A percentile compares a stretch with the other conserved stretches of the same genome.
These are phyloP conservation scores for Ruditapes philippinarum DNA, from an alignment of 1,140 invertebrate species.

Conservation along the genomic window DNA sequence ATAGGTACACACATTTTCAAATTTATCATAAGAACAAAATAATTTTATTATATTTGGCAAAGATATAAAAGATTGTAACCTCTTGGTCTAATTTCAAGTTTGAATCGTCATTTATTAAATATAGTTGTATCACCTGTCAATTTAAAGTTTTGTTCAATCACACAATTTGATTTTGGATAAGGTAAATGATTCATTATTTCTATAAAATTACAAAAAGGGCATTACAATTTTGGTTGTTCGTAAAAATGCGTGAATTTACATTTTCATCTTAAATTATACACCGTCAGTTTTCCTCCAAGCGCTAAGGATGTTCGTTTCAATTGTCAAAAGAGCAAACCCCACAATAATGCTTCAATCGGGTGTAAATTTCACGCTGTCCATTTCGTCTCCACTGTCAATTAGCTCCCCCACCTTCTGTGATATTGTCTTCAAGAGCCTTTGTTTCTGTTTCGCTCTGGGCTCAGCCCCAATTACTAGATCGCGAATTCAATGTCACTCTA, in stretches of 20 bases:
- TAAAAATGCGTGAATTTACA: slow-evolving; percentile 58
- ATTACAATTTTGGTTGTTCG: slow-evolving; percentile 8
- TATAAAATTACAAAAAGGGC: too few relatives aligned
- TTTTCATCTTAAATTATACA: slow-evolving; percentile 57
- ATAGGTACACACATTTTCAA: too few relatives aligned
- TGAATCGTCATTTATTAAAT: too few relatives aligned
- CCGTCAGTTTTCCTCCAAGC: slow-evolving; percentile 12
- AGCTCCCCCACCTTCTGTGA: slow-evolving; percentile 42
- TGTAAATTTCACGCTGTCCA: slow-evolving; percentile 67
- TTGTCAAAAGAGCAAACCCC: slow-evolving; percentile 61
- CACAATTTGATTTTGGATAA: too few relatives aligned
- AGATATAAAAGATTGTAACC: too few relatives aligned
- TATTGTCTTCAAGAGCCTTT: slow-evolving; percentile 55
- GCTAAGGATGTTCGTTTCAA: slow-evolving; percentile 60
- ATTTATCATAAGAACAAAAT: too few relatives aligned
- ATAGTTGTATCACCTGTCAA: too few relatives aligned
- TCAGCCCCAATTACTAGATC: slow-evolving; percentile 14
- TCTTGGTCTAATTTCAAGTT: too few relatives aligned
- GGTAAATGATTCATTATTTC: too few relatives aligned
- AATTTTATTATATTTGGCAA: too few relatives aligned
- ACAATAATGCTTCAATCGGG: slow-evolving; percentile 50
- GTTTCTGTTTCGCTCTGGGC: slow-evolving; percentile 45
- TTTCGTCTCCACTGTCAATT: slow-evolving; percentile 54
- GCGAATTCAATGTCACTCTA: slow-evolving; percentile 1
- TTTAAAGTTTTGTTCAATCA: too few relatives aligned